phyloP scores from a whole-genome alignment of 2,797 vertebrate species.

The Pangasius krempfi region DNA sequence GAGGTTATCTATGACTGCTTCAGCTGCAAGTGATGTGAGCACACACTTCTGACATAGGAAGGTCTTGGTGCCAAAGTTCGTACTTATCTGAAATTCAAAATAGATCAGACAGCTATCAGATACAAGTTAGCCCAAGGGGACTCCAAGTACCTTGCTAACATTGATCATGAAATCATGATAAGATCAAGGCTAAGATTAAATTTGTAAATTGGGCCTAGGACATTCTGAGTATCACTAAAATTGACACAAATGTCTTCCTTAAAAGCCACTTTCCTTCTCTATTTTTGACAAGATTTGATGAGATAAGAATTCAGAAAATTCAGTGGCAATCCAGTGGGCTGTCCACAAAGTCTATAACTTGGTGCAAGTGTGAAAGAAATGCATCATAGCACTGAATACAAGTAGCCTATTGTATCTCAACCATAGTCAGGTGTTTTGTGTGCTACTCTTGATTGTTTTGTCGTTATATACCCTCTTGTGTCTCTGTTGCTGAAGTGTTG shows the following conservation, averaged over 20 bases:
- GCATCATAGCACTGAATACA: not conserved
- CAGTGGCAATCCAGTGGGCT: not conserved
- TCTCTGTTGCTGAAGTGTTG: not conserved
- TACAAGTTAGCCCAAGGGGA: not conserved
- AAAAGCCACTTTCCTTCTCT: not conserved
- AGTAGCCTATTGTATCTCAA: not conserved
- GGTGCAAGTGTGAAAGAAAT: not conserved
- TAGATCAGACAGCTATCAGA: not conserved
- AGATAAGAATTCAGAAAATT: not conserved
- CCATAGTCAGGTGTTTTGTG: too few species aligned
- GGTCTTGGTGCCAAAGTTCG: not conserved
- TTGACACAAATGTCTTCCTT: not conserved
- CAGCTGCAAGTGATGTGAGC: not conserved
- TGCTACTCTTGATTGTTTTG: not conserved
- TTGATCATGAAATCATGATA: not conserved
- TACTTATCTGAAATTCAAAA: not conserved
- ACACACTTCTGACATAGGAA: not conserved
- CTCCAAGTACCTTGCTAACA: not conserved
- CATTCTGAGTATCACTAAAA: not conserved
- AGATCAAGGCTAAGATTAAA: not conserved
- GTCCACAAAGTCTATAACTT: not conserved
- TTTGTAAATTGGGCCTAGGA: not conserved
- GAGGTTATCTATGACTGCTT: not conserved
- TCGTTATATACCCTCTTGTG: not conserved
- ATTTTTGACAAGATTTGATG: not conserved